Conservation (phyloP, 2,888 invertebrate species). For the Eilema sororculum region DNA sequence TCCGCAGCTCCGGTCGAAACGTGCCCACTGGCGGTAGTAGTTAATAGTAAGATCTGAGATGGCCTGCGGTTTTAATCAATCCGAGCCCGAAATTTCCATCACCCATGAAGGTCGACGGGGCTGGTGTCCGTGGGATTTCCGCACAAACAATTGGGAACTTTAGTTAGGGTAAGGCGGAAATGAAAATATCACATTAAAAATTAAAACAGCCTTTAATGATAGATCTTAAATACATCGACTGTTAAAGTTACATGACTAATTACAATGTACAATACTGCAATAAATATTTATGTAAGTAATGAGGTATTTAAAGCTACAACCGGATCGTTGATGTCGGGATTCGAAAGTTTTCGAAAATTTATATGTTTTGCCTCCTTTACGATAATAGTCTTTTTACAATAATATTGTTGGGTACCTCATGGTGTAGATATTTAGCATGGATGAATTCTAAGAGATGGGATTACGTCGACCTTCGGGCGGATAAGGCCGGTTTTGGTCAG, state of each 20-base stretch:
- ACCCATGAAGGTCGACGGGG: not conserved
- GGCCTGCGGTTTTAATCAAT: too few relatives aligned
- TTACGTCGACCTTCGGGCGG: not conserved
- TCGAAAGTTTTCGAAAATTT: slow-evolving; percentile 30
- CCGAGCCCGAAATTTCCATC: too few relatives aligned
- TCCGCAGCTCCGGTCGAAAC: too few relatives aligned
- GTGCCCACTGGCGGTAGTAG: too few relatives aligned
- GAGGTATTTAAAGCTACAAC: slow-evolving; percentile 54
- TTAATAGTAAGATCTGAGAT: too few relatives aligned
- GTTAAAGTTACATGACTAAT: slow-evolving; percentile 53
- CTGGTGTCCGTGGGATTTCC: too few relatives aligned
- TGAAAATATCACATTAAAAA: slow-evolving; percentile 44
- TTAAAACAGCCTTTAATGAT: slow-evolving; percentile 81
- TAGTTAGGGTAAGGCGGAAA: not conserved
- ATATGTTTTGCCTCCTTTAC: slow-evolving; percentile 27
- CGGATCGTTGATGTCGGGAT: slow-evolving; percentile 35
- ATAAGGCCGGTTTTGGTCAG: not conserved
- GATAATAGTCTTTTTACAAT: not conserved
- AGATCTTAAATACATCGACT: slow-evolving; percentile 65
- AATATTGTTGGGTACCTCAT: slow-evolving; percentile 2
- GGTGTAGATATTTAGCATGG: not conserved
- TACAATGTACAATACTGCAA: slow-evolving; percentile 67
- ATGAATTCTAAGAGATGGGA: not conserved
- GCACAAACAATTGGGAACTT: too few relatives aligned
- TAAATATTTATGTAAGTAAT: slow-evolving; percentile 64